Base-by-base conservation (phyloP, 1,140 invertebrate genomes). In the Drosophila nigromelanica region DNA sequence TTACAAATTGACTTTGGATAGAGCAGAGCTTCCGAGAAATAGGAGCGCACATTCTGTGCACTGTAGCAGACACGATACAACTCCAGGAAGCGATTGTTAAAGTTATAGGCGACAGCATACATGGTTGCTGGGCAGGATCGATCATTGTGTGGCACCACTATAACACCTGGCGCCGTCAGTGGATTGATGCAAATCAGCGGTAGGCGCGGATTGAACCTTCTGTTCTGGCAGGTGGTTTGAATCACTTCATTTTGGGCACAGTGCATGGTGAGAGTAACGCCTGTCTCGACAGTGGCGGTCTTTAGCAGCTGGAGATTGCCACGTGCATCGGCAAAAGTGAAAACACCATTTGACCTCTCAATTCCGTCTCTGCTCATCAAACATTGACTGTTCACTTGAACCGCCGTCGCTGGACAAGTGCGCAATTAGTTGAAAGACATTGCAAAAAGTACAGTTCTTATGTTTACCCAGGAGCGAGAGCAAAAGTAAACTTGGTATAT, bases 21-120 rank as follows among this genome's bases (percentile, higher is more conserved):
- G 24, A 64, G 33, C 2, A 6, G 27, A 4, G 48, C 48, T 2
- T 73, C 62, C 15, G 62, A 37, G 14, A 50, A 75, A 11, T 48
- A 5, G 4, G 68, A 24, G n/a, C 40, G 52, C 8, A 72, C 27
- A 30, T 6, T 11, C 11, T 0, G 4, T 2, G 12, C 4, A 56
- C 42, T 39, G 8, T 66, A 75, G 24, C 59, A 70, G 8, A 30
- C 27, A 0, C 55, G 33, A 43, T 75, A 75, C n/a, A 75, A 54
- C 24, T 59, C 61, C 3, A 75, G 6, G 6, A 60, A 54, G 4
- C 39, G 15, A 21, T 52, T 47, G 8, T 37, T 10, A n/a, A 75
- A 30, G 0, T 0, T 14, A 39, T 72, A 35, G 5, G 68, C 60
- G 21, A 75, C 24, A 3, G 21, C 14, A 43, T 66, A 75, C 54